Evolutionary conservation across 1,140 invertebrate genomes (phyloP).

Genomic region (Triops longicaudatus): DNA sequence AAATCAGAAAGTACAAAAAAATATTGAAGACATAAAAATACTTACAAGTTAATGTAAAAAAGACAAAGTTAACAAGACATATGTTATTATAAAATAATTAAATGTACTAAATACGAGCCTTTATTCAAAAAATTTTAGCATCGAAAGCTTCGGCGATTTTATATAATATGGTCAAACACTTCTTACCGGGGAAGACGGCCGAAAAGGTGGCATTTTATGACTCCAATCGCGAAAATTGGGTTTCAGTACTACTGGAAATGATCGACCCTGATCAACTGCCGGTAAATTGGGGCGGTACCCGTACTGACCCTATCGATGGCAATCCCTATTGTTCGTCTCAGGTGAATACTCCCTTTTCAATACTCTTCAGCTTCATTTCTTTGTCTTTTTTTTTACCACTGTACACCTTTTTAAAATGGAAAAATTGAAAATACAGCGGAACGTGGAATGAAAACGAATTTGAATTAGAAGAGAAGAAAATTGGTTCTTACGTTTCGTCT

Average conservation of each 20-base stretch:
- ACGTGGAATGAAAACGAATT: too few relatives aligned
- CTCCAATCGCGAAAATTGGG: slow-evolving; percentile 64
- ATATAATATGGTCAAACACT: slow-evolving; percentile 43
- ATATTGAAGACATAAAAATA: too few relatives aligned
- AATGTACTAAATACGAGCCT: neutral
- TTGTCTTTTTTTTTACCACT: too few relatives aligned
- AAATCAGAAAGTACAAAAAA: too few relatives aligned
- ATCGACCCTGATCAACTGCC: slow-evolving; percentile 57
- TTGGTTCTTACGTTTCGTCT: too few relatives aligned
- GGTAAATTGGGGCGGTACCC: slow-evolving; percentile 37
- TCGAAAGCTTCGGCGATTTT: slow-evolving; percentile 42
- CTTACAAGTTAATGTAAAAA: too few relatives aligned
- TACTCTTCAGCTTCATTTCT: too few relatives aligned
- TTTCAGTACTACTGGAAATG: slow-evolving; percentile 54
- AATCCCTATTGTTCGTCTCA: slow-evolving; percentile 32
- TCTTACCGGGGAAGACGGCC: slow-evolving; percentile 79
- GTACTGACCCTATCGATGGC: slow-evolving; percentile 38
- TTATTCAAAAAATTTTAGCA: neutral
- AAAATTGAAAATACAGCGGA: too few relatives aligned
- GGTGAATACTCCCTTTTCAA: slow-evolving; percentile 20
- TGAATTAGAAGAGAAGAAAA: too few relatives aligned
- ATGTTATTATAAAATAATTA: too few relatives aligned
- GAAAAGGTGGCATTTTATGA: slow-evolving; percentile 81
- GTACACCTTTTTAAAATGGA: too few relatives aligned
- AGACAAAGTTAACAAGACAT: too few relatives aligned